A percentile compares a stretch with the other conserved stretches of the same genome.
phyloP scores from a whole-genome alignment of 2,113 vertebrate species.

The Emydura subglobosa region DNA sequence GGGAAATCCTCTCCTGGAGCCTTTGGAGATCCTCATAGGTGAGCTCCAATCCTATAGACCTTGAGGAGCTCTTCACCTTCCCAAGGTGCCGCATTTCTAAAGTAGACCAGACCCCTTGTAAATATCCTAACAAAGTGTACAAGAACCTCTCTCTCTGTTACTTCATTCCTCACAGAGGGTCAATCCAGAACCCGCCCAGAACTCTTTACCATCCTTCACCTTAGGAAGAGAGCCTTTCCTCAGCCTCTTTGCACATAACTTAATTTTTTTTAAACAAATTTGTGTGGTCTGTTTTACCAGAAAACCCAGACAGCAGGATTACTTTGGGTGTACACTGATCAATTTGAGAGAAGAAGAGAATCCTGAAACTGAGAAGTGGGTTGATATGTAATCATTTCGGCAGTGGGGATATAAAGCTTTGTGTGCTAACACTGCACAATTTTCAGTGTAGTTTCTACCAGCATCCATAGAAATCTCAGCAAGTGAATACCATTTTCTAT shows the following conservation, averaged over 20 bases:
- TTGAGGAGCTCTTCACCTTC: background rate
- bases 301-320: background rate
- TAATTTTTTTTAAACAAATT: background rate
- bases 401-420: background rate
- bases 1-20: background rate
- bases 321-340: fast-evolving
- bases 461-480: slow-evolving; percentile 14
- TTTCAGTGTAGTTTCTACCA: slow-evolving; percentile 18
- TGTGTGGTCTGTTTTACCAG: fast-evolving
- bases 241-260: background rate
- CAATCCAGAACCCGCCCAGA: background rate
- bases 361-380: slow-evolving; percentile 13
- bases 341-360: background rate
- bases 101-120: background rate
- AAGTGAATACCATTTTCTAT: background rate
- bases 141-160: background rate
- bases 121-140: background rate
- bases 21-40: background rate
- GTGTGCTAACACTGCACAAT: background rate
- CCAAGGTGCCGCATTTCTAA: background rate
- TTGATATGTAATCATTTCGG: background rate
- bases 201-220: background rate
- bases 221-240: background rate
- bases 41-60: background rate
- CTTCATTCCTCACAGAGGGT: background rate